Evolutionary conservation across 2,797 vertebrate genomes (phyloP).

Genomic region (Mastacembelus armatus): DNA sequence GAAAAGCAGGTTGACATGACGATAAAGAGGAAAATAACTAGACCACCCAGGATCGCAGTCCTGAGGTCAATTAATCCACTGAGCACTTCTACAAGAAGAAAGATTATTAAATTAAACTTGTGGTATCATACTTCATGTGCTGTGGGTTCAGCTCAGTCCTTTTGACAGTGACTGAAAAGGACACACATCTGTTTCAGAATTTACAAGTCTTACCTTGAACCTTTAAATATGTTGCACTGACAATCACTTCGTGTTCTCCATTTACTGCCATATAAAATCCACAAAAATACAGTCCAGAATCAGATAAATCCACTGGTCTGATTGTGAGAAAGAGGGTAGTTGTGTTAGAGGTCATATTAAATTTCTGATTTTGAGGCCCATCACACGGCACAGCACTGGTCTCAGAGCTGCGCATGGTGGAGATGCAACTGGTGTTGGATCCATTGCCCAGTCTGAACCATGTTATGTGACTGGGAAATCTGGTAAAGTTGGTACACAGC

Average conservation of each 20-base stretch:
- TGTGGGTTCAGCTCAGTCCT: no score
- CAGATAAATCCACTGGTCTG: constrained; percentile 15
- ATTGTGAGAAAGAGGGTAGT: constrained; percentile 29
- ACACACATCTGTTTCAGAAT: no score
- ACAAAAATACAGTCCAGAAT: constrained; percentile 61
- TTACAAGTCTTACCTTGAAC: constrained; percentile 28
- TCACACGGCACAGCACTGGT: fast-evolving
- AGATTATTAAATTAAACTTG: not conserved
- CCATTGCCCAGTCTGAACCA: constrained; percentile 51
- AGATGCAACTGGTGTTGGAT: not conserved
- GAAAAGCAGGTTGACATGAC: not conserved
- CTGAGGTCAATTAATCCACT: not conserved
- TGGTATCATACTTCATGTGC: not conserved
- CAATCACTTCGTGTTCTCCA: not conserved
- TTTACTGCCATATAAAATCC: constrained; percentile 26
- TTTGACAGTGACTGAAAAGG: not conserved
- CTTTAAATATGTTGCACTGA: not conserved
- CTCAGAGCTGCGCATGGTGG: not conserved
- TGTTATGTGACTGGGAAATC: fast-evolving
- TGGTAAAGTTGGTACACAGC: constrained; percentile 34
- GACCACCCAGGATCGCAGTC: not conserved
- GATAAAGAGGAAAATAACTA: not conserved
- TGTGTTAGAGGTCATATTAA: constrained; percentile 16
- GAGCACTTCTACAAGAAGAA: no score
- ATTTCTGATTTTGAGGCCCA: not conserved